Conservation (phyloP, 2,113 vertebrate genomes). For the Nesogale talazaci region DNA sequence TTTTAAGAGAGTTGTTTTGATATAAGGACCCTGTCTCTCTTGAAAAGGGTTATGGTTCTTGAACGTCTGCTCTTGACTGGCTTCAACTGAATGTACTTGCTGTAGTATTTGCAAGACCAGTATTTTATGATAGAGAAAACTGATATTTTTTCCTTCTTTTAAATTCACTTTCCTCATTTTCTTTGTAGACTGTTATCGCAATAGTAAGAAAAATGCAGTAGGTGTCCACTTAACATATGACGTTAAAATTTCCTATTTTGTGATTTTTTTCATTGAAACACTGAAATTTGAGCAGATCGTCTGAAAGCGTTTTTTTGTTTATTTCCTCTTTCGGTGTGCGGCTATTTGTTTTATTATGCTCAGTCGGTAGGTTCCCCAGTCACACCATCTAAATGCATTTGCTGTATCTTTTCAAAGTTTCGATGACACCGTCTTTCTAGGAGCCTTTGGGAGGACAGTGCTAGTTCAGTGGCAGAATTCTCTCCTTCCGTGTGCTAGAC, state of each 20-base stretch:
- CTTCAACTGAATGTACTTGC: no score
- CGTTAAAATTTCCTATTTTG: background rate
- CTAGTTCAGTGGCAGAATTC: background rate
- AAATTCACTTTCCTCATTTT: background rate
- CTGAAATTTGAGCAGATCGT: background rate
- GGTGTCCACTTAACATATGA: background rate
- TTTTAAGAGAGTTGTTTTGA: background rate
- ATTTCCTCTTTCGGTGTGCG: background rate
- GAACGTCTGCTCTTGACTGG: background rate
- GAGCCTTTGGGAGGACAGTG: background rate
- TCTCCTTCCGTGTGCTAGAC: background rate
- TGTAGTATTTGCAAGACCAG: background rate
- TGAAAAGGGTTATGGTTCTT: background rate
- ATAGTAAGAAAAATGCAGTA: background rate
- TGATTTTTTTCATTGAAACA: background rate
- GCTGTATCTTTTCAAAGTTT: background rate
- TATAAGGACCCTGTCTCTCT: background rate
- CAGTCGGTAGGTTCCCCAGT: background rate
- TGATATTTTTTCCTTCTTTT: background rate
- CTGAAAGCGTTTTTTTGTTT: background rate
- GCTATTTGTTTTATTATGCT: background rate
- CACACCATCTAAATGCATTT: background rate
- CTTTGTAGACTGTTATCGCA: background rate
- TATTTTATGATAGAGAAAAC: background rate
- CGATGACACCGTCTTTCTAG: background rate